A percentile compares a stretch with the other conserved stretches of the same genome.
Conservation (phyloP, 2,113 vertebrate genomes). For the Thalassarche chlororhynchos region DNA sequence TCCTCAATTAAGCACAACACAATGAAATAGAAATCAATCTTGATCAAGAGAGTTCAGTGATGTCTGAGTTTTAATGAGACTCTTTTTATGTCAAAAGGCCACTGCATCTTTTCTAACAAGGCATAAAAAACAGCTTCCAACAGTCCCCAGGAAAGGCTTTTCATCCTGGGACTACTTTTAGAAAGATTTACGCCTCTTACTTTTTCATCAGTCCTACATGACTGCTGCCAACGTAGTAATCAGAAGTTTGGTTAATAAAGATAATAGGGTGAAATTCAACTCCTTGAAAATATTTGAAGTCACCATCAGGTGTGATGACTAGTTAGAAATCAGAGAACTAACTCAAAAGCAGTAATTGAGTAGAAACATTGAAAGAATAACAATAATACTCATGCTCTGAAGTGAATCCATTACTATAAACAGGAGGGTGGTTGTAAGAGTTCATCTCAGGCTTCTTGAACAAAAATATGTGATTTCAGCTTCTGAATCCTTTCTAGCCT, state of each 20-base stretch:
- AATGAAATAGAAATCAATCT: conserved; percentile 32
- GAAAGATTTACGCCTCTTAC: background rate
- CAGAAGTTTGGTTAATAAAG: background rate
- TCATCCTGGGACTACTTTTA: background rate
- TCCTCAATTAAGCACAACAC: conserved; percentile 13
- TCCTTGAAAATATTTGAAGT: background rate
- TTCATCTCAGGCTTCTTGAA: background rate
- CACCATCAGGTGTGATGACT: background rate
- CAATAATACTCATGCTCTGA: background rate
- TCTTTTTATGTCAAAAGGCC: conserved; percentile 10
- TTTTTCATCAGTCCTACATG: background rate
- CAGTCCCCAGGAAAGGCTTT: background rate
- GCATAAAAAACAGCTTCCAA: background rate
- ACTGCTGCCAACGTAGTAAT: background rate
- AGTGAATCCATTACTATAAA: background rate
- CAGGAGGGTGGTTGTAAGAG: background rate
- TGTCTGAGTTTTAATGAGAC: conserved; percentile 33
- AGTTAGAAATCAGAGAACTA: background rate
- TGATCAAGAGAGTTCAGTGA: conserved; percentile 24
- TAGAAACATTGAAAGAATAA: background rate
- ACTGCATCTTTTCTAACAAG: background rate
- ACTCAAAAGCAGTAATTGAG: background rate
- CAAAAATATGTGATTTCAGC: background rate
- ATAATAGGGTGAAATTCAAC: background rate
- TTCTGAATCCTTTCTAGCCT: background rate